Evolutionary conservation across 2,888 invertebrate genomes (phyloP).

Genomic region (Phortica magna): DNA sequence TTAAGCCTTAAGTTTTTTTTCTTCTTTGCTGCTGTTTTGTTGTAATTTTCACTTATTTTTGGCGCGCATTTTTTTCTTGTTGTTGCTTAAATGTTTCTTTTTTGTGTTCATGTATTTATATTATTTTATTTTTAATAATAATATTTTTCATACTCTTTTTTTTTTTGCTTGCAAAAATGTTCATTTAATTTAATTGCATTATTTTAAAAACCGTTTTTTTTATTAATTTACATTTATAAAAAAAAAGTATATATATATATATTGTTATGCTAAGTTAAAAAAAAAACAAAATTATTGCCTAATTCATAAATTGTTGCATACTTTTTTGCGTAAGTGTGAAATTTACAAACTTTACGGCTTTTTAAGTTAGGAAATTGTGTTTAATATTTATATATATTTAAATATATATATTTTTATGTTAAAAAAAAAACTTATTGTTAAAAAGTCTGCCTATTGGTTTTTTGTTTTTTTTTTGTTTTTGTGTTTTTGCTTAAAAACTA

Average conservation of each 20-base stretch:
- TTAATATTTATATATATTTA: background rate
- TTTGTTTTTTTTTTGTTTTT: background rate
- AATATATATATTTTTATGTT: background rate
- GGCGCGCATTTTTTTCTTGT: too few species aligned
- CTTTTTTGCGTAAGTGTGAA: background rate
- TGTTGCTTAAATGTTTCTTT: too few species aligned
- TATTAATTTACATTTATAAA: background rate
- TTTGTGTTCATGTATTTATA: too few species aligned
- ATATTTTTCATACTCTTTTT: too few species aligned
- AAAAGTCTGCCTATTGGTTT: background rate
- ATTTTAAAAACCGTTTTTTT: background rate
- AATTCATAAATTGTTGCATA: constrained; percentile 7
- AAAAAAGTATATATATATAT: background rate
- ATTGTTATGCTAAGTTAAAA: background rate
- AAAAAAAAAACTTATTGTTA: background rate
- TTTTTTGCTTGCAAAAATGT: background rate
- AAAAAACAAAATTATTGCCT: background rate
- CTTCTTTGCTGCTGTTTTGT: background rate
- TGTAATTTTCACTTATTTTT: too few species aligned
- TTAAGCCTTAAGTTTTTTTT: background rate
- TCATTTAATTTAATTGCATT: background rate
- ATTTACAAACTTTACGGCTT: background rate
- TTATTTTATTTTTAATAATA: too few species aligned
- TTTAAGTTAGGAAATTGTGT: background rate
- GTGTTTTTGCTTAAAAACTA: background rate